Evolutionary conservation across 2,888 invertebrate species (phyloP).

Genomic region (Drosophila multiciliata): DNA sequence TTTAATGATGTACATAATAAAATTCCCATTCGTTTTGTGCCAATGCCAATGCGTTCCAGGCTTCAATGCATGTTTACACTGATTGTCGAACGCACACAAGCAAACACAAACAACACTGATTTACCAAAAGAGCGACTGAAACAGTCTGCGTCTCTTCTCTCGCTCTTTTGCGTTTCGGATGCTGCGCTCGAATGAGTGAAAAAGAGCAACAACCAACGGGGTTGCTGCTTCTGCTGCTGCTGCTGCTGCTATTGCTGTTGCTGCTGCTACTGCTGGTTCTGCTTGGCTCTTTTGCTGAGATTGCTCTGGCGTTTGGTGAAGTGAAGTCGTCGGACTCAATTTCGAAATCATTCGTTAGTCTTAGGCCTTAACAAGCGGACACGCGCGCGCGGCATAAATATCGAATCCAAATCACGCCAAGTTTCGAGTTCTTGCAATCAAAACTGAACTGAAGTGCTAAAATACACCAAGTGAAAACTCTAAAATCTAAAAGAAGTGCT

Average conservation of each 20-base stretch:
- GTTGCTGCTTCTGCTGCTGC: slow-evolving; percentile 29
- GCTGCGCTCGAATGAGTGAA: slow-evolving; percentile 58
- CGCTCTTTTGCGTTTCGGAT: slow-evolving; percentile 9
- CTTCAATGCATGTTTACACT: slow-evolving; percentile 68
- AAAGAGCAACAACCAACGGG: slow-evolving; percentile 47
- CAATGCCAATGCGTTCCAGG: slow-evolving; percentile 82
- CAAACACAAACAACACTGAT: slow-evolving; percentile 58
- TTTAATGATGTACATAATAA: slow-evolving; percentile 85
- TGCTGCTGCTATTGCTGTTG: slow-evolving; percentile 6
- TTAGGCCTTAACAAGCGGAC: slow-evolving; percentile 84
- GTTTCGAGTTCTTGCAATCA: neutral
- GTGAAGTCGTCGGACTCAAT: slow-evolving; percentile 73
- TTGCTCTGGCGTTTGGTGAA: slow-evolving; percentile 50
- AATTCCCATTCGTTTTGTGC: slow-evolving; percentile 84
- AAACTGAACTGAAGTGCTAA: neutral
- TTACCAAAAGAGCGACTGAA: slow-evolving; percentile 60
- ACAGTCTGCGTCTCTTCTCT: slow-evolving; percentile 17
- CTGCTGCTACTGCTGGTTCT: slow-evolving; percentile 6
- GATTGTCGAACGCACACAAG: slow-evolving; percentile 68
- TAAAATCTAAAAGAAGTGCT: neutral
- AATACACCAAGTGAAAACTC: neutral
- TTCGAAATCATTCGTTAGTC: slow-evolving; percentile 84
- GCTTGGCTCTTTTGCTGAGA: slow-evolving; percentile 46
- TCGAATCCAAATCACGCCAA: slow-evolving; percentile 19
- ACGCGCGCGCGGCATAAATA: slow-evolving; percentile 69